Conservation (phyloP, 2,113 vertebrate genomes). For the Charadrius vociferus region DNA sequence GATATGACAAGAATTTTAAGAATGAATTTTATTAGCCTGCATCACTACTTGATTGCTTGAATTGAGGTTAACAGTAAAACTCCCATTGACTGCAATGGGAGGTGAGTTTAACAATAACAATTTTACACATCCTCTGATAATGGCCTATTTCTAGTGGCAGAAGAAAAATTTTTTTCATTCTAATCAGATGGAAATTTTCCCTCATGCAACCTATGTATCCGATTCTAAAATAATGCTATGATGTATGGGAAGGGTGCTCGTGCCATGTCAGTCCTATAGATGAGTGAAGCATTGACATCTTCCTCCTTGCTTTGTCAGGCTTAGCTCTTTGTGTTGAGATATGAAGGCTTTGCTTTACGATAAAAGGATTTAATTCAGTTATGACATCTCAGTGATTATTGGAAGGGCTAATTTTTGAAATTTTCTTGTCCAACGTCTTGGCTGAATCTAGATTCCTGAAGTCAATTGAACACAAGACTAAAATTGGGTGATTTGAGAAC, state of each 20-base stretch:
- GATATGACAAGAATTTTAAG: slow-evolving; percentile 5
- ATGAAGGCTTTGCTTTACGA: not conserved
- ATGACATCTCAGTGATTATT: not conserved
- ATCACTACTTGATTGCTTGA: not conserved
- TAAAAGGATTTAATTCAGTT: not conserved
- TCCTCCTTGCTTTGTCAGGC: not conserved
- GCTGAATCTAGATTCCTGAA: not conserved
- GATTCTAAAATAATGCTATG: not conserved
- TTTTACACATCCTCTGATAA: not conserved
- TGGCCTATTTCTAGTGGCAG: not conserved
- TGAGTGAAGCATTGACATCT: not conserved
- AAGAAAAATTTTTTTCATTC: not conserved
- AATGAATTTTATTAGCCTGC: slow-evolving; percentile 9
- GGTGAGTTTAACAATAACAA: not conserved
- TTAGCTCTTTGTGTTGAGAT: not conserved
- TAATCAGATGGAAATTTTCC: not conserved
- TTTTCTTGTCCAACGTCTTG: not conserved
- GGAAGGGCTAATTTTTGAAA: not conserved
- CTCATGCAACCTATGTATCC: not conserved
- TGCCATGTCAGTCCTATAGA: not conserved
- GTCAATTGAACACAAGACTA: not conserved
- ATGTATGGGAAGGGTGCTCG: not conserved
- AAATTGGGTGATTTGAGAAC: not conserved
- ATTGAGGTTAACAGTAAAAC: not conserved
- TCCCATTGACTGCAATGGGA: not conserved